These are phyloP conservation scores for Takifugu bimaculatus DNA, from an alignment of 2,113 vertebrate species.

Conservation along the genomic window DNA sequence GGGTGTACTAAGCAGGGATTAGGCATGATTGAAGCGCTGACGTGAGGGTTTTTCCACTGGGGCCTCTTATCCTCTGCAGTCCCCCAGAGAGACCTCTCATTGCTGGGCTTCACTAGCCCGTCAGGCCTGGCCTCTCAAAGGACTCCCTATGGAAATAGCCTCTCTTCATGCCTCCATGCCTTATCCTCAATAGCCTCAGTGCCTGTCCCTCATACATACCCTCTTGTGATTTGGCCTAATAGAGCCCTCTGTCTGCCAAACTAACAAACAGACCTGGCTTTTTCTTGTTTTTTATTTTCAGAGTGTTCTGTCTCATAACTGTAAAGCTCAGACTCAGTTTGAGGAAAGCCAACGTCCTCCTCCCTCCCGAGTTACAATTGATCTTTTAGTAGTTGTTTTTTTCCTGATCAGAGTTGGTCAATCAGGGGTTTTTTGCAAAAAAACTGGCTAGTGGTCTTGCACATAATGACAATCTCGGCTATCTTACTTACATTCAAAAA, in stretches of 20 bases:
- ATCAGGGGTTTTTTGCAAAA: too few species aligned
- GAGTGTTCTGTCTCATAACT: slow-evolving; percentile 8
- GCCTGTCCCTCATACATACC: slow-evolving; percentile 55
- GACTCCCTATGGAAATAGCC: slow-evolving; percentile 66
- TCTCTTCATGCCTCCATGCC: slow-evolving; percentile 59
- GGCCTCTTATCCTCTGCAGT: slow-evolving; percentile 66
- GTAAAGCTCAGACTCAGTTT: slow-evolving; percentile 19
- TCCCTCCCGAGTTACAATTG: slow-evolving; percentile 10
- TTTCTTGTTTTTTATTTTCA: slow-evolving; percentile 15
- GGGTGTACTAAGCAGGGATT: slow-evolving; percentile 77
- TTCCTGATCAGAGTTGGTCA: slow-evolving; percentile 1
- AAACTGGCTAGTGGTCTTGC: too few species aligned
- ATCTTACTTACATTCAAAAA: too few species aligned
- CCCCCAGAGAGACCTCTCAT: slow-evolving; percentile 69
- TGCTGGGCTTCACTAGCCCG: slow-evolving; percentile 62
- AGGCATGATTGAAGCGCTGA: slow-evolving; percentile 76
- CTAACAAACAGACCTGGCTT: slow-evolving; percentile 13
- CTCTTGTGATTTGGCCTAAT: slow-evolving; percentile 55
- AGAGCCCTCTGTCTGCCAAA: slow-evolving; percentile 46
- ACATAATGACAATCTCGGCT: too few species aligned
- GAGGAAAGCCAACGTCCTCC: slow-evolving; percentile 1
- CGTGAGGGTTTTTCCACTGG: slow-evolving; percentile 65
- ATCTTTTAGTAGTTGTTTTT: slow-evolving; percentile 11
- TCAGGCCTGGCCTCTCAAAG: slow-evolving; percentile 55
- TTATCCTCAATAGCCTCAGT: slow-evolving; percentile 62